Evolutionary conservation across 2,888 invertebrate genomes (phyloP).

Genomic region (Dexiosoma caninum): DNA sequence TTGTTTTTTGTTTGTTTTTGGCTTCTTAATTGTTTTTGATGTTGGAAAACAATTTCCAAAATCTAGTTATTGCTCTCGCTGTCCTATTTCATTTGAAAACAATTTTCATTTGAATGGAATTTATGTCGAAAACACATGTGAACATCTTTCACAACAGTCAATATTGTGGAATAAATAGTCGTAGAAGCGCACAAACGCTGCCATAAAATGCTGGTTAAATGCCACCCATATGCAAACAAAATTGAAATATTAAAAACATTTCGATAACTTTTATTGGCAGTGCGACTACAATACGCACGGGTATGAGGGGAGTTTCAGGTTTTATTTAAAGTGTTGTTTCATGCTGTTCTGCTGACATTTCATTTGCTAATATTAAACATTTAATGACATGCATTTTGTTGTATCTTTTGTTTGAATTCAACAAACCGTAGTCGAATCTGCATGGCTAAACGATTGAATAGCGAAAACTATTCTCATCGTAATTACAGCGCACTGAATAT

Average conservation of each 20-base stretch:
- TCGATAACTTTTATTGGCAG: slow-evolving; percentile 1
- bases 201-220: slow-evolving; percentile 43
- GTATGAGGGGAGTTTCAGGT: neutral
- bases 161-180: neutral
- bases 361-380: slow-evolving; percentile 4
- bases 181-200: neutral
- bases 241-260: slow-evolving; percentile 18
- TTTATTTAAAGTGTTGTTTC: neutral
- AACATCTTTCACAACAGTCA: slow-evolving; percentile 1
- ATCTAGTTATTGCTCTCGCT: neutral
- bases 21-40: slow-evolving; percentile 22
- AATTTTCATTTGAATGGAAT: slow-evolving; percentile 29
- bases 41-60: neutral
- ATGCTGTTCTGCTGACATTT: slow-evolving; percentile 39
- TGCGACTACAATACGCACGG: neutral
- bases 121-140: slow-evolving; percentile 45
- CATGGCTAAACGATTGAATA: slow-evolving; percentile 21
- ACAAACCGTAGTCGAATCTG: slow-evolving; percentile 31
- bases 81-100: slow-evolving; percentile 20
- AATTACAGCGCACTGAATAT: slow-evolving; percentile 39
- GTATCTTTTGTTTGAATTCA: slow-evolving; percentile 41
- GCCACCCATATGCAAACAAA: neutral
- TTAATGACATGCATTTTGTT: slow-evolving; percentile 8
- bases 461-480: slow-evolving; percentile 15
- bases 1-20: neutral